These are phyloP conservation scores for Ornithoptera priamus DNA, from an alignment of 2,888 invertebrate genomes.

Conservation along the genomic window DNA sequence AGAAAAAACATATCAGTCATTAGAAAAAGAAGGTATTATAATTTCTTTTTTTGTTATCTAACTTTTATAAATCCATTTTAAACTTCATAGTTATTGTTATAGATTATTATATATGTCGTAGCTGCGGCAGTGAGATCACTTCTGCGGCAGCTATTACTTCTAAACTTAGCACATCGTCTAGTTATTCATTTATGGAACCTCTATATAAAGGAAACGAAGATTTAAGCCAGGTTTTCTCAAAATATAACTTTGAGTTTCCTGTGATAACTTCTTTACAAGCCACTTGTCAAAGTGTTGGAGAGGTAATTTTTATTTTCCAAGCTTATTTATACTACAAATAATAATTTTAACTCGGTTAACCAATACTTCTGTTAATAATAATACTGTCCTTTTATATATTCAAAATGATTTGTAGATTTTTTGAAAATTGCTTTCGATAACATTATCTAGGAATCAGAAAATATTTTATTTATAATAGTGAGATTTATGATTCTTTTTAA, in stretches of 20 bases:
- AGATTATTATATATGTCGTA: slow-evolving; percentile 45
- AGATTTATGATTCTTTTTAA: too few relatives aligned
- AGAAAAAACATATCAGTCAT: slow-evolving; percentile 14
- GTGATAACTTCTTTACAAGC: slow-evolving; percentile 50
- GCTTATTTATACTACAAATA: background rate
- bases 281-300: slow-evolving; percentile 49
- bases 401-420: too few relatives aligned
- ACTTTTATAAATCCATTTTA: background rate
- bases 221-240: slow-evolving; percentile 50
- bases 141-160: slow-evolving; percentile 45
- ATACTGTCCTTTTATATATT: too few relatives aligned
- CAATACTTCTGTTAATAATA: too few relatives aligned
- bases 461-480: too few relatives aligned
- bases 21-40: slow-evolving; percentile 3
- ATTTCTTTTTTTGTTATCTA: too few relatives aligned
- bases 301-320: slow-evolving; percentile 46
- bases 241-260: slow-evolving; percentile 48
- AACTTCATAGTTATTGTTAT: background rate
- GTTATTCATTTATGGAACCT: slow-evolving; percentile 50
- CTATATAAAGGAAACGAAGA: slow-evolving; percentile 50
- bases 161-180: slow-evolving; percentile 45
- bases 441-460: too few relatives aligned
- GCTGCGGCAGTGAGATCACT: slow-evolving; percentile 52
- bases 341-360: too few relatives aligned
- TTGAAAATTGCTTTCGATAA: too few relatives aligned